These are phyloP conservation scores for Tachina grossa DNA, from an alignment of 2,888 invertebrate genomes.

Conservation along the genomic window DNA sequence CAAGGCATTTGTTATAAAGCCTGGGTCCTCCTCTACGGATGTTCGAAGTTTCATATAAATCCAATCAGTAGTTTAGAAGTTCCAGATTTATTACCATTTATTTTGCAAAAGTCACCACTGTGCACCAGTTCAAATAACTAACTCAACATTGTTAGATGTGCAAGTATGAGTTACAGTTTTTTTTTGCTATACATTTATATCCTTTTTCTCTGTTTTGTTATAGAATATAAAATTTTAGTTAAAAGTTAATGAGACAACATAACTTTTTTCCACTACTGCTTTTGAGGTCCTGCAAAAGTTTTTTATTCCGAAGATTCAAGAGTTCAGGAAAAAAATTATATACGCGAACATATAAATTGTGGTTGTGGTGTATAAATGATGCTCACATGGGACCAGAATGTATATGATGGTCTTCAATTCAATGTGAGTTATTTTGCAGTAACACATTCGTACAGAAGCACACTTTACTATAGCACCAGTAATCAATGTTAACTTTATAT, in stretches of 20 bases:
- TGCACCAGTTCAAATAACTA: conserved; percentile 68
- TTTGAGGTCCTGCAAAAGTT: conserved; percentile 59
- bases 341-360: conserved; percentile 66
- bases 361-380: conserved; percentile 71
- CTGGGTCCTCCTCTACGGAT: no score
- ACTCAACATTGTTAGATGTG: not conserved
- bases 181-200: conserved; percentile 36
- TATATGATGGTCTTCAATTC: conserved; percentile 66
- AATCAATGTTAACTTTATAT: conserved; percentile 75
- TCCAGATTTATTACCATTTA: no score
- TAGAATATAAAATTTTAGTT: conserved; percentile 68
- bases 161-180: conserved; percentile 30
- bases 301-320: conserved; percentile 23
- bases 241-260: conserved; percentile 73
- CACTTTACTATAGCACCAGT: conserved; percentile 61
- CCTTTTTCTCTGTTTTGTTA: conserved; percentile 41
- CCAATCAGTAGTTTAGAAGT: no score
- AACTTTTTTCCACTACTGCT: conserved; percentile 60
- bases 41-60: no score
- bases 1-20: no score
- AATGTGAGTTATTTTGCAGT: conserved; percentile 59
- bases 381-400: conserved; percentile 68
- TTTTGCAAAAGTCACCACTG: no score
- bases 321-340: conserved; percentile 26
- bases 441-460: not conserved